These are phyloP conservation scores for Pelecanus crispus DNA, from an alignment of 2,113 vertebrate species.

Conservation along the genomic window DNA sequence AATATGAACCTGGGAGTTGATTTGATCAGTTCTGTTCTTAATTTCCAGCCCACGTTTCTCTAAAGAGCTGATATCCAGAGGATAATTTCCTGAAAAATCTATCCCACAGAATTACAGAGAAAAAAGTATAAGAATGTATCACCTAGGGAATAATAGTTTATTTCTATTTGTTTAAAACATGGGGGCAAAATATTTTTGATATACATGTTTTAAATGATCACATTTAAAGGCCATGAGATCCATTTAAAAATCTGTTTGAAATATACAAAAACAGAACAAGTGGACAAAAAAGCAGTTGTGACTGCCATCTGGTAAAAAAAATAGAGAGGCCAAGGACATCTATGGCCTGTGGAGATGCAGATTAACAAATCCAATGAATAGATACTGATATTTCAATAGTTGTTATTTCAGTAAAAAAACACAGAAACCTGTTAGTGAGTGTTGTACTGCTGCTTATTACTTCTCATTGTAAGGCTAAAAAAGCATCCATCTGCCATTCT, in stretches of 20 bases:
- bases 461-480: constrained; percentile 23
- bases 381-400: constrained; percentile 32
- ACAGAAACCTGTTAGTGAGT: constrained; percentile 5
- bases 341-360: constrained; percentile 37
- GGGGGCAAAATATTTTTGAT: background rate
- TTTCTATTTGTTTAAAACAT: constrained; percentile 22
- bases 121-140: background rate
- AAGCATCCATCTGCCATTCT: background rate
- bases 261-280: constrained; percentile 31
- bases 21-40: background rate
- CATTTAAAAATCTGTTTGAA: constrained; percentile 38
- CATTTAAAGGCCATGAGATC: background rate
- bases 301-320: constrained; percentile 49
- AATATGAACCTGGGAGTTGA: background rate
- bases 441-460: constrained; percentile 34
- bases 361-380: constrained; percentile 3
- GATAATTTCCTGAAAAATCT: background rate
- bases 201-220: constrained; percentile 26
- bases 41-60: background rate
- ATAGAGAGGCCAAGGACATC: constrained; percentile 36
- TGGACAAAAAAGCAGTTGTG: constrained; percentile 40
- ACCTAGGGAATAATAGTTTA: background rate
- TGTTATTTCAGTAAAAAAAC: constrained; percentile 37
- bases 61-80: background rate
- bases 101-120: background rate